Evolutionary conservation across 92 coral and sea anemone genomes (phyloP).

Genomic region (Nematostella vectensis): DNA sequence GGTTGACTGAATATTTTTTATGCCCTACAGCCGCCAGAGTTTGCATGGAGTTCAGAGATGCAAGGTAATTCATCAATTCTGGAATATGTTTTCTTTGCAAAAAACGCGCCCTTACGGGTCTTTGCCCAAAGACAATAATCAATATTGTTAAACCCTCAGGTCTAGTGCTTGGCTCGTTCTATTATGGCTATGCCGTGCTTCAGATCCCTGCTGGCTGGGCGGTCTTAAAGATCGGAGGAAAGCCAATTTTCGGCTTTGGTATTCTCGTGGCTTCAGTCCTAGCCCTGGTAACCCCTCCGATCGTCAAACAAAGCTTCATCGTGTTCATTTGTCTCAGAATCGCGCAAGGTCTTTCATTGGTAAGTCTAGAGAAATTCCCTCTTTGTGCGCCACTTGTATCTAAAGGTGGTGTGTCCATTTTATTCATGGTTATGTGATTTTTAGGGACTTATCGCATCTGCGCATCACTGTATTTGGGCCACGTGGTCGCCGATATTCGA

Average conservation of each 20-base stretch:
- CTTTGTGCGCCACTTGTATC: neutral
- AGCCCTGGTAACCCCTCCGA: slow-evolving; percentile 37
- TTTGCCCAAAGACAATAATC: no score
- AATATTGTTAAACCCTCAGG: slow-evolving; percentile 22
- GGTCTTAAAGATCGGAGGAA: slow-evolving; percentile 37
- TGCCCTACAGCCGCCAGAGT: slow-evolving; percentile 20
- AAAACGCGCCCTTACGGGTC: no score
- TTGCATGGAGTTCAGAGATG: slow-evolving; percentile 39
- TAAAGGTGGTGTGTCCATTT: no score
- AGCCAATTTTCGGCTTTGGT: slow-evolving; percentile 38
- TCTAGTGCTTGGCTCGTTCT: slow-evolving; percentile 45
- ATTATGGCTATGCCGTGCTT: slow-evolving; percentile 38
- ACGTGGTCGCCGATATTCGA: slow-evolving; percentile 66
- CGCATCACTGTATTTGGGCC: slow-evolving; percentile 50
- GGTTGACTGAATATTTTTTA: no score
- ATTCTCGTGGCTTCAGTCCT: slow-evolving; percentile 34
- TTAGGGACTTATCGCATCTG: slow-evolving; percentile 54
- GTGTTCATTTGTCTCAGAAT: slow-evolving; percentile 33
- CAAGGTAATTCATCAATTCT: no score
- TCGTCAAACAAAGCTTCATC: slow-evolving; percentile 26
- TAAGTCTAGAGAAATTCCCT: slow-evolving; percentile 4
- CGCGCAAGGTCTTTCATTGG: slow-evolving; percentile 34
- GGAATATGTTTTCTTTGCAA: no score
- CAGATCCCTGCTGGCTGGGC: slow-evolving; percentile 54
- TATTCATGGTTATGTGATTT: no score